Evolutionary conservation across 1,140 invertebrate species (phyloP).

Genomic region (Calosoma granatense): DNA sequence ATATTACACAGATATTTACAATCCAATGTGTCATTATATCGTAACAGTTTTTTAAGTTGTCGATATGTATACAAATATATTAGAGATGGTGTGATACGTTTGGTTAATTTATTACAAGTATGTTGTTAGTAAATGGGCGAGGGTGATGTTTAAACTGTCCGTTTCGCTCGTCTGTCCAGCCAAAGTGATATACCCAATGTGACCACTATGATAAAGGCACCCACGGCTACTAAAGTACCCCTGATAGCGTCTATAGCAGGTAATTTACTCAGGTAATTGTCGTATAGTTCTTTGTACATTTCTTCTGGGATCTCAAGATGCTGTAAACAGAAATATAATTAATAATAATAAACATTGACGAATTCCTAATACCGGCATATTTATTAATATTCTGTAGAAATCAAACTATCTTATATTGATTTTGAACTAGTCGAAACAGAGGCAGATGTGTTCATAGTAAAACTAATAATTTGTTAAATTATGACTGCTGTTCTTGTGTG

Average conservation of each 20-base stretch:
- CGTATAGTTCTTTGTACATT: background rate
- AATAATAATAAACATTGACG: background rate
- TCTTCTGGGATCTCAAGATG: slow-evolving; percentile 10
- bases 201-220: background rate
- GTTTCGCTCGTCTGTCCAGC: background rate
- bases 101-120: background rate
- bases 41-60: too few species aligned
- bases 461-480: too few species aligned
- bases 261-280: background rate
- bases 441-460: too few species aligned
- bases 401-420: too few species aligned
- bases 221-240: slow-evolving; percentile 12
- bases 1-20: too few species aligned
- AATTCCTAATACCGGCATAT: too few species aligned
- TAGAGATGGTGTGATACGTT: slow-evolving; percentile 50
- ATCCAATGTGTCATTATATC: too few species aligned
- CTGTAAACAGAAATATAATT: slow-evolving; percentile 8
- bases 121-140: background rate
- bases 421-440: too few species aligned
- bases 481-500: too few species aligned
- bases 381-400: too few species aligned
- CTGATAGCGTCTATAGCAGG: slow-evolving; percentile 7
- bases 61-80: too few species aligned
- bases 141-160: background rate
- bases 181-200: background rate